Evolutionary conservation across 2,888 invertebrate species (phyloP).

Genomic region (Agrypnus murinus): DNA sequence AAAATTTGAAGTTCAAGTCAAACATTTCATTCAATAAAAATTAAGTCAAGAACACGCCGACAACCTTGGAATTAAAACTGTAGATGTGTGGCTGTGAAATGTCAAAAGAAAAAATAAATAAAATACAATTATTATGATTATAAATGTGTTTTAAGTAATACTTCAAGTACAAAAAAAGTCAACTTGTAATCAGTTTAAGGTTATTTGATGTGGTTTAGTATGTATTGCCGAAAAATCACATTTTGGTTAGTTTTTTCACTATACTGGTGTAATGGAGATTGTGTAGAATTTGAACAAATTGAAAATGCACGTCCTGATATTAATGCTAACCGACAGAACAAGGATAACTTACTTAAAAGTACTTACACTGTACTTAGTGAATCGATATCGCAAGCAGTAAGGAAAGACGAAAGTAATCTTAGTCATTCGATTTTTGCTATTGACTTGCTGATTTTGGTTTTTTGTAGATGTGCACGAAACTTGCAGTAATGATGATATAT

Average conservation of each 20-base stretch:
- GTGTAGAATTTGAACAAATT: slow-evolving; percentile 52
- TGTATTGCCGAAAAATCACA: slow-evolving; percentile 62
- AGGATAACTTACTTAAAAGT: slow-evolving; percentile 61
- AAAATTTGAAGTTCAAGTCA: slow-evolving; percentile 30
- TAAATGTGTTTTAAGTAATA: slow-evolving; percentile 41
- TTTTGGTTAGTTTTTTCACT: slow-evolving; percentile 67
- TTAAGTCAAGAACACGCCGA: slow-evolving; percentile 37
- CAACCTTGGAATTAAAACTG: slow-evolving; percentile 43
- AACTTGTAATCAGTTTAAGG: slow-evolving; percentile 4
- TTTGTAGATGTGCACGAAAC: slow-evolving; percentile 68
- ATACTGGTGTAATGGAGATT: slow-evolving; percentile 62
- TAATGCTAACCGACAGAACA: slow-evolving; percentile 46
- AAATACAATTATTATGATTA: slow-evolving; percentile 63
- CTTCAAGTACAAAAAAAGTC: slow-evolving; percentile 7
- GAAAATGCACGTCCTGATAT: slow-evolving; percentile 51
- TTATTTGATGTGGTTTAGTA: slow-evolving; percentile 46
- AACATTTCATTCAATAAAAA: no score
- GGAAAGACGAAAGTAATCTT: slow-evolving; percentile 75
- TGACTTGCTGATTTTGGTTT: not conserved
- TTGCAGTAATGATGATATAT: slow-evolving; percentile 81
- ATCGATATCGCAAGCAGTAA: slow-evolving; percentile 75
- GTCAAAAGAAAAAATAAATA: slow-evolving; percentile 65
- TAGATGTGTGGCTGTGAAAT: slow-evolving; percentile 63
- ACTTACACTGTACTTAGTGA: slow-evolving; percentile 74
- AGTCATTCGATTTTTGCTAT: not conserved